These are phyloP conservation scores for Leptinotarsa undecemlineata DNA, from an alignment of 1,140 invertebrate species.

Conservation along the genomic window DNA sequence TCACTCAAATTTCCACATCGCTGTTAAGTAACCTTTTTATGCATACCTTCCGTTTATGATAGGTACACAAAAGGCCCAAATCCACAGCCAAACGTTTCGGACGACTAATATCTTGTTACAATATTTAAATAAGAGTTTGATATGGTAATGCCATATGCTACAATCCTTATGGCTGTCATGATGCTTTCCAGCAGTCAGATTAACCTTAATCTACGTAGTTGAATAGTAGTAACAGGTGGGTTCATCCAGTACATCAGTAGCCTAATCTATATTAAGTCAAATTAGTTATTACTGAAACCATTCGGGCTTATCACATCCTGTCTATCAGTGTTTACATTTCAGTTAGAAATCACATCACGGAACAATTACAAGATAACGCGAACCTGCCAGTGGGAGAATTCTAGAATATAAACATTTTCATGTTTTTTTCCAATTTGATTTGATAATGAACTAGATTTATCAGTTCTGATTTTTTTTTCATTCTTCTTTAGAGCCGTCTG, in stretches of 20 bases:
- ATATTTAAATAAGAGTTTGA: slow-evolving; percentile 26
- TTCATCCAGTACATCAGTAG: slow-evolving; percentile 33
- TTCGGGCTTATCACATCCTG: slow-evolving; percentile 38
- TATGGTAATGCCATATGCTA: slow-evolving; percentile 37
- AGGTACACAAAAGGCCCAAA: neutral
- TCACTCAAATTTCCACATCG: too few relatives aligned
- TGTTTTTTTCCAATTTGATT: too few relatives aligned
- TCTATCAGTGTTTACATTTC: slow-evolving; percentile 24
- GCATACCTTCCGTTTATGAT: too few relatives aligned
- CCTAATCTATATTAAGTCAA: slow-evolving; percentile 38
- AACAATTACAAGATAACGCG: slow-evolving; percentile 40
- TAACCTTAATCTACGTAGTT: slow-evolving; percentile 39
- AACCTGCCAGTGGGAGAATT: too few relatives aligned
- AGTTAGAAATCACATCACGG: slow-evolving; percentile 34
- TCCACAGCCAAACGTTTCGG: slow-evolving; percentile 4
- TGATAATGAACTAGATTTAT: too few relatives aligned
- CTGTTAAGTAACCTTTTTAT: too few relatives aligned
- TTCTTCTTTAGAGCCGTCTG: too few relatives aligned
- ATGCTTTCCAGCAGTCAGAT: slow-evolving; percentile 42
- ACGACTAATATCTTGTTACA: slow-evolving; percentile 7
- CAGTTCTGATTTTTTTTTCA: too few relatives aligned
- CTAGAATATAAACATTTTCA: too few relatives aligned
- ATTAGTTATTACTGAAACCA: slow-evolving; percentile 31
- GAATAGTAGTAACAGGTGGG: slow-evolving; percentile 42
- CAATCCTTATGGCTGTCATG: slow-evolving; percentile 39